Base-by-base conservation (phyloP, 2,888 invertebrate species). In the Auanema freiburgensis region DNA sequence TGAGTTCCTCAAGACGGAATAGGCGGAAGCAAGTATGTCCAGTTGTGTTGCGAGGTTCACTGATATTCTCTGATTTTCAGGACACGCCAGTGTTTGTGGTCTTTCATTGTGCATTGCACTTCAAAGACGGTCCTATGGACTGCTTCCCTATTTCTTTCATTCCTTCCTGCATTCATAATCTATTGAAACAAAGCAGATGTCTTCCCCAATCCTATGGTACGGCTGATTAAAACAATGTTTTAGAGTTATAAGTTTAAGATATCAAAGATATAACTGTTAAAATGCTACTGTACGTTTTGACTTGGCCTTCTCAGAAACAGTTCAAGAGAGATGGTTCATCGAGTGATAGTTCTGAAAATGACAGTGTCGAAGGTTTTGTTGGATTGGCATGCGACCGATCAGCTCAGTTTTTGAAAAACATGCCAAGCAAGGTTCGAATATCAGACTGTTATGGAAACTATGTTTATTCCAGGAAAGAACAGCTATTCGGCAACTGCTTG, bases 231-330 rank as follows among this genome's bases (percentile, higher is more conserved):
- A n/a, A n/a, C n/a, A n/a, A n/a, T n/a, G n/a, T n/a, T n/a, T n/a
- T n/a, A n/a, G n/a, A n/a, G n/a, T n/a, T 11, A 44, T 2, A 14
- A 10, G 16, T 43, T 8, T 49, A 55, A 62, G 63, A 66, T 33
- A 44, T 66, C 8, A 42, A 55, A 5, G 61, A 72, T 21, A 58
- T 74, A 8, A 23, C 33, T 43, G 62, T 74, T 11, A 62, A 59
- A 10, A 56, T 77, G 14, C 65, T 77, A 40, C 56, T 77, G 57
- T 77, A 72, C 57, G 68, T 77, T 1, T 54, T 77, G 46, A 69
- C 77, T 6, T 77, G 74, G 76, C 70, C 61, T 6, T 44, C 57
- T 2, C 25, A 61, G 46, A 59, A 55, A 14, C 23, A 55, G 55
- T 18, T 16, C 33, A 33, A 33, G 8, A 3, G 33, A 3, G 33